phyloP scores from a whole-genome alignment of 1,140 invertebrate species.

The Euschistus heros region DNA sequence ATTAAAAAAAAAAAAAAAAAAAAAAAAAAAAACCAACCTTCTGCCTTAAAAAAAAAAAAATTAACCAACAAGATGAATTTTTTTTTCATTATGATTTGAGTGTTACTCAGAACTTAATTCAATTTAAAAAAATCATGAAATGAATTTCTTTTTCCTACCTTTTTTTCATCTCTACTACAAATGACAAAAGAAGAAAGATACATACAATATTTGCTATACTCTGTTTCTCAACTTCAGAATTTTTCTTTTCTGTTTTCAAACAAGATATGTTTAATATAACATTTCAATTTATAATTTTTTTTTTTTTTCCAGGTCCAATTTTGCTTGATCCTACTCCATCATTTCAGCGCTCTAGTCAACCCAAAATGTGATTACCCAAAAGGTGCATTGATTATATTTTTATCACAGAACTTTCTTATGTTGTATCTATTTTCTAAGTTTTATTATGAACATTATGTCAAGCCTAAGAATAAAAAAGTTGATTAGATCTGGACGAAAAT shows the following conservation, averaged over 20 bases:
- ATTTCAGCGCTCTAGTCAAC: background rate
- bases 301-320: conserved; percentile 1
- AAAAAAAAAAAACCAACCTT: too few relatives aligned
- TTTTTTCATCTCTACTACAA: background rate
- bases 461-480: background rate
- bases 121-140: background rate
- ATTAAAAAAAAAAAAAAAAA: too few relatives aligned
- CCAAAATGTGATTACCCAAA: conserved; percentile 8
- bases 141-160: background rate
- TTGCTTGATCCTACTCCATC: background rate
- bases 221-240: background rate
- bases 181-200: background rate
- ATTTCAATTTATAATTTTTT: background rate
- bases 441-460: conserved; percentile 7
- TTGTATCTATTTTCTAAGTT: conserved; percentile 10
- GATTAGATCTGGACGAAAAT: too few relatives aligned
- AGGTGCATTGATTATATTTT: conserved; percentile 3
- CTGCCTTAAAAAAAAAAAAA: too few relatives aligned
- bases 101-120: too few relatives aligned
- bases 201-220: background rate
- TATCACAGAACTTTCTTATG: conserved; percentile 7
- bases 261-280: background rate
- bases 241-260: background rate
- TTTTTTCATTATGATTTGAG: too few relatives aligned
- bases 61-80: too few relatives aligned